Conservation (phyloP, 2,888 invertebrate species). For the Drosophila birchii region DNA sequence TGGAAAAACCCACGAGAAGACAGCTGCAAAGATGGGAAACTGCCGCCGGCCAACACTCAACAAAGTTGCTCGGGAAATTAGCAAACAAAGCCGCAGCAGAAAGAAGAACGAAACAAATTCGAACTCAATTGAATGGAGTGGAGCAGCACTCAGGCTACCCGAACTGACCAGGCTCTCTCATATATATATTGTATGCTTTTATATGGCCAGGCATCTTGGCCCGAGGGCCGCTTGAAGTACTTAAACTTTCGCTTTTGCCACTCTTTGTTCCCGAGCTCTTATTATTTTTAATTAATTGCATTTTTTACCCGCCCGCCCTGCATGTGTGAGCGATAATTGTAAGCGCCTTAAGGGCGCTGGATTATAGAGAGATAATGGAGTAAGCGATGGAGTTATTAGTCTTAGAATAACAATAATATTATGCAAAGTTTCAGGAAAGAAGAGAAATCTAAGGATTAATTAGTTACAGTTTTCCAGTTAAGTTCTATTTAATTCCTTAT, state of each 20-base stretch:
- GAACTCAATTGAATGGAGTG: conserved; percentile 51
- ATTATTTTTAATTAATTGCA: conserved; percentile 57
- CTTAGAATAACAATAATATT: conserved; percentile 13
- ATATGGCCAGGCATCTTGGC: conserved; percentile 18
- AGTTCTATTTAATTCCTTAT: neutral
- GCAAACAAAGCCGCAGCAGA: conserved; percentile 62
- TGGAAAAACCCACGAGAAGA: conserved; percentile 30
- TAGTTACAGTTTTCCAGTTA: neutral
- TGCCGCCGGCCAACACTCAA: conserved; percentile 45
- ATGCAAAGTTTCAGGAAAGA: neutral
- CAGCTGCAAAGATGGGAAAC: conserved; percentile 38
- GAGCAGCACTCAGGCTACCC: conserved; percentile 16
- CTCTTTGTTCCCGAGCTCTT: conserved; percentile 39
- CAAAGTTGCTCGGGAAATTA: conserved; percentile 59
- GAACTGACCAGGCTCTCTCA: conserved; percentile 24
- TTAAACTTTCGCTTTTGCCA: conserved; percentile 42
- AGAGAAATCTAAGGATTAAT: neutral
- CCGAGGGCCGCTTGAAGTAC: conserved; percentile 33
- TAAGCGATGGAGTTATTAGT: conserved; percentile 9
- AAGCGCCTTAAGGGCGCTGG: conserved; percentile 27
- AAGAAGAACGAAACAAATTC: conserved; percentile 36
- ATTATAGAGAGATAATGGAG: conserved; percentile 14
- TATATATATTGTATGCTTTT: neutral
- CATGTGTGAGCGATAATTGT: conserved; percentile 32
- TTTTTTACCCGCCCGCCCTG: conserved; percentile 34